phyloP scores from a whole-genome alignment of 2,888 invertebrate species.

The Hypselothyrea guttata region DNA sequence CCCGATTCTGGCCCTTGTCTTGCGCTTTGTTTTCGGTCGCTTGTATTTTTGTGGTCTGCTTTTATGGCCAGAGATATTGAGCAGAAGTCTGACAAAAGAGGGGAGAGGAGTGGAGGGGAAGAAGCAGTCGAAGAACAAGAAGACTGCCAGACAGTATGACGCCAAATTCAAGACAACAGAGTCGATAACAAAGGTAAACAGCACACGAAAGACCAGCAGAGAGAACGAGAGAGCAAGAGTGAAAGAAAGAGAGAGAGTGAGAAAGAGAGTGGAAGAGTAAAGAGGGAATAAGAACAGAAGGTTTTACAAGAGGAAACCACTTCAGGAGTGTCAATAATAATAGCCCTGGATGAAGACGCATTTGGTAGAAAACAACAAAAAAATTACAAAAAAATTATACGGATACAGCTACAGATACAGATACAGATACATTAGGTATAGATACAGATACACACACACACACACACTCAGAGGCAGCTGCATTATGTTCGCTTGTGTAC shows the following conservation, averaged over 20 bases:
- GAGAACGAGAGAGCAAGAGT: not conserved
- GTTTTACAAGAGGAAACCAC: conserved; percentile 42
- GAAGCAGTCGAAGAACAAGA: conserved; percentile 28
- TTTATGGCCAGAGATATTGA: conserved; percentile 51
- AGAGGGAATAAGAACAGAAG: conserved; percentile 2
- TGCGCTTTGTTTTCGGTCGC: conserved; percentile 50
- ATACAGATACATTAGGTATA: conserved; percentile 8
- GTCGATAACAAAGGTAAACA: conserved; percentile 77
- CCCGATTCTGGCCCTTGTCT: conserved; percentile 23
- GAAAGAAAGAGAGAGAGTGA: not conserved
- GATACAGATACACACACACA: conserved; percentile 13
- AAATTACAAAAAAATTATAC: conserved; percentile 25
- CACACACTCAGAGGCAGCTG: conserved; percentile 13
- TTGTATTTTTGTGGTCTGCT: conserved; percentile 73
- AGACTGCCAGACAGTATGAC: conserved; percentile 79
- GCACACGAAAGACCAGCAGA: conserved; percentile 14
- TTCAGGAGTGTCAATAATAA: conserved; percentile 62
- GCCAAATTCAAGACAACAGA: conserved; percentile 74
- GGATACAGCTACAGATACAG: conserved; percentile 32
- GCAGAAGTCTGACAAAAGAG: conserved; percentile 5
- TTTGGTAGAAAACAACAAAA: conserved; percentile 46
- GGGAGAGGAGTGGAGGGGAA: conserved; percentile 1
- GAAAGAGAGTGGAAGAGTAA: no score
- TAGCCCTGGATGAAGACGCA: conserved; percentile 55
- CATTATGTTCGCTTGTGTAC: conserved; percentile 39